Conservation (phyloP, 2,113 vertebrate species). For the Chloropsis hardwickii region DNA sequence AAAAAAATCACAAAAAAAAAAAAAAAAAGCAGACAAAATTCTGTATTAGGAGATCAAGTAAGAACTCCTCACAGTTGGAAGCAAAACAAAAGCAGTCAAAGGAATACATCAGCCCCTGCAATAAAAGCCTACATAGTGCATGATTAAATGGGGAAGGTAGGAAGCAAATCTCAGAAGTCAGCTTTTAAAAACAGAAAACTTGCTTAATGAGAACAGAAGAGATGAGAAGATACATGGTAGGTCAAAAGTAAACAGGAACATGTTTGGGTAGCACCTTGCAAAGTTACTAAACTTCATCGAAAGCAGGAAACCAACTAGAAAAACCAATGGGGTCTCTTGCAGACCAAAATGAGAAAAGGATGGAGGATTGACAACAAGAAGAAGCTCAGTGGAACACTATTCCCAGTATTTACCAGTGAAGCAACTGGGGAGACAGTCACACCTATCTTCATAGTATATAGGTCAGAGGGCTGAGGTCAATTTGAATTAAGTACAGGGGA, state of each 20-base stretch:
- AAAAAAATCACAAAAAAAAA: neutral
- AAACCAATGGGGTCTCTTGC: neutral
- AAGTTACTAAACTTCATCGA: neutral
- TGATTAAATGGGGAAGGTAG: neutral
- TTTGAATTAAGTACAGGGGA: neutral
- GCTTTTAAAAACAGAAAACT: neutral
- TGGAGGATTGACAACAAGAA: neutral
- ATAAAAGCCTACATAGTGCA: neutral
- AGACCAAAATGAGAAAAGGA: neutral
- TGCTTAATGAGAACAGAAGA: neutral
- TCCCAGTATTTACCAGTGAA: neutral
- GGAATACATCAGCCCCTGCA: neutral
- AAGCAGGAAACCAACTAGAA: neutral
- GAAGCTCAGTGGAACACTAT: neutral
- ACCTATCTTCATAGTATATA: neutral
- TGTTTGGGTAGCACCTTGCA: neutral
- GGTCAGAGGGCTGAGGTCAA: neutral
- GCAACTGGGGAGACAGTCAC: neutral
- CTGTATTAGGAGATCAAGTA: neutral
- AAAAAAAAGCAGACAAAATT: neutral
- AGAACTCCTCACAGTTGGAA: neutral
- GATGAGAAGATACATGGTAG: neutral
- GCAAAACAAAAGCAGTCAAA: neutral
- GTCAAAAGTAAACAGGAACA: neutral
- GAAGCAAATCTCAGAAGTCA: neutral